Evolutionary conservation across 92 coral and sea anemone species (phyloP).

Genomic region (Paragorgia papillata): DNA sequence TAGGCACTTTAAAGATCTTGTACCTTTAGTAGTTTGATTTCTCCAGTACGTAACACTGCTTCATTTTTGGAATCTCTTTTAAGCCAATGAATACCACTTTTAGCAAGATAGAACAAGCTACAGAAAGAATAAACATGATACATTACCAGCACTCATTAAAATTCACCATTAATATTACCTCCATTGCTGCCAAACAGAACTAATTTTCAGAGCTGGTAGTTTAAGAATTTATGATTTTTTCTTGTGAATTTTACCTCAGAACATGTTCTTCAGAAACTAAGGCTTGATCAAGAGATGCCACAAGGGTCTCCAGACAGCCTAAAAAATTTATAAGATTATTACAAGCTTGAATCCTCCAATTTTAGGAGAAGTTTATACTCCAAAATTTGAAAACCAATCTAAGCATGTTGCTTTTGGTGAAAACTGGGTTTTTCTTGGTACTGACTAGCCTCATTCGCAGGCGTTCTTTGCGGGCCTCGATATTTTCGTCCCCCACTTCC

Average conservation of each 20-base stretch:
- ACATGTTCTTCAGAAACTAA: slow-evolving; percentile 62
- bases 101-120: slow-evolving; percentile 90
- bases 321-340: slow-evolving; percentile 9
- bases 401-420: no score
- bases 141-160: no score
- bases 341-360: no score
- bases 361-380: not conserved
- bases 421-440: no score
- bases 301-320: slow-evolving; percentile 82
- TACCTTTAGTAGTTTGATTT: slow-evolving; percentile 79
- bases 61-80: slow-evolving; percentile 67
- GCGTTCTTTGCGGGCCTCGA: no score
- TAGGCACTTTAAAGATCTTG: no score
- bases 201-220: no score
- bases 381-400: not conserved
- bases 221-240: no score
- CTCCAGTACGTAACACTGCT: slow-evolving; percentile 78
- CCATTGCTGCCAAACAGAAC: not conserved
- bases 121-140: not conserved
- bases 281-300: slow-evolving; percentile 86
- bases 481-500: no score
- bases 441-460: no score
- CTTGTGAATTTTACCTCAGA: slow-evolving; percentile 67
- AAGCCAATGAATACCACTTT: slow-evolving; percentile 92
- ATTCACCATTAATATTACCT: not conserved